phyloP scores from a whole-genome alignment of 1,140 invertebrate species.

The Phymorhynchus buccinoides region DNA sequence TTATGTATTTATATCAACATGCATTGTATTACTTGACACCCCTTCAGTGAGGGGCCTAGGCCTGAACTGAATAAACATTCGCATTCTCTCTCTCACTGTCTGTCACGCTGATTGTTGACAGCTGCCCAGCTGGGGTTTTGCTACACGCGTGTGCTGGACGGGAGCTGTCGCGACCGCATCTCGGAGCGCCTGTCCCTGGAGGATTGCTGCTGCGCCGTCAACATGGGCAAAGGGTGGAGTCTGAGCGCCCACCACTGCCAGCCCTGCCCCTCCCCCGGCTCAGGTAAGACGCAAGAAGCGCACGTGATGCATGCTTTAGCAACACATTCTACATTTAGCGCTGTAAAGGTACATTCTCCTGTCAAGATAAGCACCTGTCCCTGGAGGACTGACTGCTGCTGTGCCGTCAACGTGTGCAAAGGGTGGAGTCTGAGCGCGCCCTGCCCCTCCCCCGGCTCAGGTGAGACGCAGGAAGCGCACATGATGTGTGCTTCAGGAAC shows the following conservation, averaged over 20 bases:
- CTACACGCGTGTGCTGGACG: constrained; percentile 81
- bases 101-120: constrained; percentile 35
- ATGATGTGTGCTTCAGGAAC: too few relatives aligned
- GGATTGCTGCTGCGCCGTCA: constrained; percentile 84
- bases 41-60: too few relatives aligned
- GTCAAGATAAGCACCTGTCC: constrained; percentile 88
- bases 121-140: constrained; percentile 77
- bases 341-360: too few relatives aligned
- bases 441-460: constrained; percentile 77
- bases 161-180: constrained; percentile 81
- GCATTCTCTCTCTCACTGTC: too few relatives aligned
- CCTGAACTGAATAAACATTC: too few relatives aligned
- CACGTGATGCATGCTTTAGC: too few relatives aligned
- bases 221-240: constrained; percentile 85
- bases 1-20: too few relatives aligned
- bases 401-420: constrained; percentile 80
- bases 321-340: too few relatives aligned
- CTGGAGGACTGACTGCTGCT: constrained; percentile 91
- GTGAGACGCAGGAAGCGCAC: too few relatives aligned
- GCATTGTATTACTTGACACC: too few relatives aligned
- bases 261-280: constrained; percentile 78
- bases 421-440: constrained; percentile 81
- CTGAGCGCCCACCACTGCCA: constrained; percentile 78
- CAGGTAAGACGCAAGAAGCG: constrained; percentile 51
- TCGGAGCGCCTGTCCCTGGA: constrained; percentile 83